A percentile compares a stretch with the other conserved stretches of the same genome.
Evolutionary conservation across 2,113 vertebrate species (phyloP).

Genomic region (Amazona vittata): DNA sequence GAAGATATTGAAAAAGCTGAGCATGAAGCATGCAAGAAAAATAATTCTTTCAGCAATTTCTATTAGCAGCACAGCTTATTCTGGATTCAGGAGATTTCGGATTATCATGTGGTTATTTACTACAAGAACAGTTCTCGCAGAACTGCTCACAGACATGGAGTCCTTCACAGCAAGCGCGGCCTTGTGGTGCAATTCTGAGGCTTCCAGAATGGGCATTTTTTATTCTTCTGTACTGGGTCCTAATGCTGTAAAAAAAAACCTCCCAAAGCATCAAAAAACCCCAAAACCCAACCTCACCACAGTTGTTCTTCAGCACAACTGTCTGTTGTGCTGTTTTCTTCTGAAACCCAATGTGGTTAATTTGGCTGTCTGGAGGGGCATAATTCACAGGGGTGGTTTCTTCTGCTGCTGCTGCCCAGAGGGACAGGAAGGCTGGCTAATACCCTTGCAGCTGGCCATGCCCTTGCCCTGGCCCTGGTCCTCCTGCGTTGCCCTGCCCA

Average conservation of each 20-base stretch:
- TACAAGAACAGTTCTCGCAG: neutral
- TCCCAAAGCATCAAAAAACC: neutral
- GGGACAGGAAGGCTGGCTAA: neutral
- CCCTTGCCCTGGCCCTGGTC: neutral
- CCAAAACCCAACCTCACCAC: neutral
- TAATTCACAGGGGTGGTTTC: neutral
- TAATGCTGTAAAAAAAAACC: neutral
- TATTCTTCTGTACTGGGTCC: no score
- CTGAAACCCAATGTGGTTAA: fast-evolving
- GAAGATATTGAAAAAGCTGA: neutral
- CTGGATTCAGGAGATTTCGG: neutral
- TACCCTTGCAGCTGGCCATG: neutral
- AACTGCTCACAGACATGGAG: neutral
- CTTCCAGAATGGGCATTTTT: neutral
- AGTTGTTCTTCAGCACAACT: neutral
- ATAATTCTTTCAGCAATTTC: neutral
- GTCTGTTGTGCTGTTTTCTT: neutral
- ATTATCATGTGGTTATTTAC: neutral
- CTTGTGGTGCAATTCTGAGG: neutral
- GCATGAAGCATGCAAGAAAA: neutral
- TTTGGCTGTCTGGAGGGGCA: fast-evolving
- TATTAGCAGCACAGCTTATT: neutral
- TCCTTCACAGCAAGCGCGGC: fast-evolving
- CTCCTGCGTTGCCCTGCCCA: neutral
- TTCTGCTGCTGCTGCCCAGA: neutral